Base-by-base conservation (phyloP, 2,797 vertebrate species). In the Dermochelys coriacea region DNA sequence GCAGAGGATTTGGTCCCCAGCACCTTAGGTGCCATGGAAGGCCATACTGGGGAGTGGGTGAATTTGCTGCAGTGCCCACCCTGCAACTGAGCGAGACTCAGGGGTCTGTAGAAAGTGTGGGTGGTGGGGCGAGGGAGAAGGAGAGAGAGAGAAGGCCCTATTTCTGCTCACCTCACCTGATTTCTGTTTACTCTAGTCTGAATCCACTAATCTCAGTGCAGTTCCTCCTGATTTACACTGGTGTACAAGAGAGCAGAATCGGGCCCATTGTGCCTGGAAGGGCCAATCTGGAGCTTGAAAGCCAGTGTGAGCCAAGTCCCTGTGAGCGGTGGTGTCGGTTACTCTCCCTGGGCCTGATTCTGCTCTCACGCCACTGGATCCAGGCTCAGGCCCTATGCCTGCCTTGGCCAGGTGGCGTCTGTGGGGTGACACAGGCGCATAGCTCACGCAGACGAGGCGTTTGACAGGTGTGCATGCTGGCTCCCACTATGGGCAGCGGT, bases 351-450 rank as follows among this genome's bases (percentile, higher is more conserved):
- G 41, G 41, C 71, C 71, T 75, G 71, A 29, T 27, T 75, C 41
- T 47, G 41, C 41, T 15, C 25, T 75, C 41, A 47, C 4, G 12
- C 27, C 12, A 14, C 54, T 74, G 19, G 21, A 74, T 74, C 68
- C 37, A 45, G 68, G 41, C 37, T 25, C 68, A 41, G 11, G 21
- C 37, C 23, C 11, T 41, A 74, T 2, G 4, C 64, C 31, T 34
- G 8, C 34, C 34, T 34, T 34, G 59, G 59, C 7, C 3, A 2
- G 15, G 5, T 0, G 37, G 68, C 12, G 2, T 45, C 11, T 25
- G 23, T 71, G 37, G 21, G 37, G 23, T 6, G 6, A n/a, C 68
- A 74, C 19, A 34, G n/a, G 34, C 1, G 19, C 2, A 11, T 23
- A 34, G 64, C 64, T 71, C 2, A 2, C 4, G 19, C 64, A 23